Conservation (phyloP, 2,113 vertebrate species). For the Smithornis capensis region DNA sequence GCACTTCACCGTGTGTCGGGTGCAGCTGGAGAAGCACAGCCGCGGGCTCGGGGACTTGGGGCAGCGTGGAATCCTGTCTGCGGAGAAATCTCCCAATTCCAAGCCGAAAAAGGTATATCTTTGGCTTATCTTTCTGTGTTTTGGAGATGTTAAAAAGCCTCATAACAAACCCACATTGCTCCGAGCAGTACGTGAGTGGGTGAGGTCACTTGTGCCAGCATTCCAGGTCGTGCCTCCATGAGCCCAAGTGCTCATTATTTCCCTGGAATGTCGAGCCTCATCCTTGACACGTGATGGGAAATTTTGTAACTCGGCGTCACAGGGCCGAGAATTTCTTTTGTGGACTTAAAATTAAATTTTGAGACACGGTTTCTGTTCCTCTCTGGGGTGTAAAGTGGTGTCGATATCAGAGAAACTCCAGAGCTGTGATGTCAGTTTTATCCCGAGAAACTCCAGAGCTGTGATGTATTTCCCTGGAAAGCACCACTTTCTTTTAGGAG, state of each 20-base stretch:
- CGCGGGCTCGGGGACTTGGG: constrained; percentile 52
- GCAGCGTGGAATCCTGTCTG: constrained; percentile 7
- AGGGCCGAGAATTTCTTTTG: rapidly evolving
- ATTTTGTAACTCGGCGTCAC: rapidly evolving
- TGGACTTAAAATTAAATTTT: rapidly evolving
- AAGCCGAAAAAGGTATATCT: constrained; percentile 76
- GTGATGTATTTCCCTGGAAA: not conserved
- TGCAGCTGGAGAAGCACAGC: constrained; percentile 58
- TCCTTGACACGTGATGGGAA: not conserved
- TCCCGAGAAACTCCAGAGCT: not conserved
- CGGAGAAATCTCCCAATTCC: not conserved
- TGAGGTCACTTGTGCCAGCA: not conserved
- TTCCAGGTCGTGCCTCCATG: not conserved
- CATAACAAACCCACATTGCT: rapidly evolving
- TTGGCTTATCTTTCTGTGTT: rapidly evolving
- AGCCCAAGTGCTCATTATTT: not conserved
- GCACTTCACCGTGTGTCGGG: not conserved
- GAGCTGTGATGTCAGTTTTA: rapidly evolving
- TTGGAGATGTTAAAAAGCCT: not conserved
- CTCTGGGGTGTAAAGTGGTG: not conserved
- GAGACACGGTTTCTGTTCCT: rapidly evolving
- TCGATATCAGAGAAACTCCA: rapidly evolving
- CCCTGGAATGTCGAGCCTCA: not conserved
- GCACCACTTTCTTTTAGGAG: rapidly evolving
- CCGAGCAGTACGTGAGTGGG: not conserved